A percentile compares a stretch with the other conserved stretches of the same genome.
Evolutionary conservation across 1,140 invertebrate species (phyloP).

Genomic region (Lepidurus apus): DNA sequence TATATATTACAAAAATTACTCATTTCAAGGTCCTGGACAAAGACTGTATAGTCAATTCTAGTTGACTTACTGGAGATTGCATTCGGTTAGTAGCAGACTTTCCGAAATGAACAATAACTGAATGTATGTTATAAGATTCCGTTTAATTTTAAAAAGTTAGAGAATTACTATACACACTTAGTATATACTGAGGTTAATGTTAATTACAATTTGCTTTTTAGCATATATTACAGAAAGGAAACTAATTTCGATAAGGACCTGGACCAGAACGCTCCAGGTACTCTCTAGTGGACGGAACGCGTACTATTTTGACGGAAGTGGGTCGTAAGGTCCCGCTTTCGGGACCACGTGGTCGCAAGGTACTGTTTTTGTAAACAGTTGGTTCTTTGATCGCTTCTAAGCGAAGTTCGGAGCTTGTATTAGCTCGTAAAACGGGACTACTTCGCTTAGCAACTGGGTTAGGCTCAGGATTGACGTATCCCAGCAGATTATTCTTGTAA

Average conservation of each 20-base stretch:
- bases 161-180: neutral
- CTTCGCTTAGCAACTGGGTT: neutral
- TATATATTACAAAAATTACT: too few relatives aligned
- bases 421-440: neutral
- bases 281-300: neutral
- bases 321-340: neutral
- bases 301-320: constrained; percentile 18
- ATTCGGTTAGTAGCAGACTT: neutral
- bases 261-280: neutral
- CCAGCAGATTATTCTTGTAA: constrained; percentile 27
- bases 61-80: too few relatives aligned
- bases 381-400: neutral
- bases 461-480: neutral
- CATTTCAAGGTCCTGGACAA: too few relatives aligned
- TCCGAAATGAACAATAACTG: neutral
- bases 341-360: neutral
- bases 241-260: too few relatives aligned
- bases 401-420: neutral
- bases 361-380: neutral
- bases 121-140: neutral
- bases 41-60: too few relatives aligned
- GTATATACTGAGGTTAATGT: too few relatives aligned
- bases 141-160: neutral
- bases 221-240: too few relatives aligned
- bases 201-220: too few relatives aligned